Evolutionary conservation across 2,113 vertebrate genomes (phyloP).

Genomic region (Deroptyus accipitrinus): DNA sequence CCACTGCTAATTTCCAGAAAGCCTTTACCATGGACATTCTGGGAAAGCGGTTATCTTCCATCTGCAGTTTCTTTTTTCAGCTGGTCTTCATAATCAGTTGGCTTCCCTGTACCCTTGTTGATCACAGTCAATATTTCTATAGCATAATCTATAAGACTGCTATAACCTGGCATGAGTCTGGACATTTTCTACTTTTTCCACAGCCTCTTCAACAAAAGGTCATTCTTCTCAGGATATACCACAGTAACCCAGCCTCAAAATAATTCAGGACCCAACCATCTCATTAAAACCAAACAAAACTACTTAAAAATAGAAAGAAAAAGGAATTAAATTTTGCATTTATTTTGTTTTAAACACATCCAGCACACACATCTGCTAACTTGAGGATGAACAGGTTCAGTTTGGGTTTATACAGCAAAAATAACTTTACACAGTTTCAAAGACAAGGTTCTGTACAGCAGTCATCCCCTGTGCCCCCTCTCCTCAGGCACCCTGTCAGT

Average conservation of each 20-base stretch:
- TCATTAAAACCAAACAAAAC: conserved; percentile 2
- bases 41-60: neutral
- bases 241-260: neutral
- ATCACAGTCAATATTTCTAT: conserved; percentile 38
- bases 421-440: neutral
- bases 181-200: neutral
- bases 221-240: conserved; percentile 16
- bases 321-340: neutral
- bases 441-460: neutral
- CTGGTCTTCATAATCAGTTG: conserved; percentile 49
- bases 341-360: neutral
- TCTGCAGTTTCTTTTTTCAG: conserved; percentile 52
- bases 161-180: neutral
- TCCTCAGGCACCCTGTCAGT: neutral
- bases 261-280: neutral
- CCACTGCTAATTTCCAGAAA: neutral
- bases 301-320: neutral
- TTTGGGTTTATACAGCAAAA: neutral
- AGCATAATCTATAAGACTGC: neutral
- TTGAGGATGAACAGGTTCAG: neutral
- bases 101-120: neutral
- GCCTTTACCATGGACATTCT: neutral
- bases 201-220: neutral
- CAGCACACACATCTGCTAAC: neutral
- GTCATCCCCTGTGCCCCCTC: neutral